Evolutionary conservation across 2,113 vertebrate species (phyloP).

Genomic region (Sula dactylatra): DNA sequence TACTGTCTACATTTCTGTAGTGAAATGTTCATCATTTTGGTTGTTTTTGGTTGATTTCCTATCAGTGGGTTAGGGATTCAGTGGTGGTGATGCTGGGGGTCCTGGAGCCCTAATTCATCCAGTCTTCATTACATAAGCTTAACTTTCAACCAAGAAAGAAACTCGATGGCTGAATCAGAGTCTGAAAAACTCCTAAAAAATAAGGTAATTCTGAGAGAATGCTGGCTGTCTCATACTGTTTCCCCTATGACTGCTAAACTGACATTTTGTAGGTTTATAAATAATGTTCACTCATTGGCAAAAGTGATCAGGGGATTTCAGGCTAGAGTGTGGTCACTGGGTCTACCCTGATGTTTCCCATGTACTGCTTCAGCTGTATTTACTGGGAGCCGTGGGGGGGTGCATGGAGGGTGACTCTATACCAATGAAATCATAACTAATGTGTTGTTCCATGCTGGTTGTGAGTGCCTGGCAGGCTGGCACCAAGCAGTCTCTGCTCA

Average conservation of each 20-base stretch:
- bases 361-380: background rate
- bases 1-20: background rate
- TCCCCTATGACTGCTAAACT: rapidly evolving
- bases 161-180: background rate
- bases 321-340: too few relatives aligned
- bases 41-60: background rate
- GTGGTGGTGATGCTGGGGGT: background rate
- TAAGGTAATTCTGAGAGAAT: background rate
- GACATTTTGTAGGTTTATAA: background rate
- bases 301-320: background rate
- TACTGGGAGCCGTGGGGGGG: background rate
- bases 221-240: background rate
- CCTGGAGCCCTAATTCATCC: background rate
- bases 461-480: background rate
- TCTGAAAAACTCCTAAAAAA: background rate
- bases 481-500: rapidly evolving
- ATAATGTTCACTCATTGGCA: background rate
- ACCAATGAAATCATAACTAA: background rate
- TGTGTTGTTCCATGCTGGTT: background rate
- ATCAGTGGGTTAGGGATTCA: background rate
- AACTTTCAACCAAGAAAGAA: background rate
- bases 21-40: rapidly evolving
- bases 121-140: background rate
- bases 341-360: rapidly evolving
- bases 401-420: background rate